Evolutionary conservation across 2,797 vertebrate species (phyloP).

Genomic region (Gobionotothen gibberifrons): DNA sequence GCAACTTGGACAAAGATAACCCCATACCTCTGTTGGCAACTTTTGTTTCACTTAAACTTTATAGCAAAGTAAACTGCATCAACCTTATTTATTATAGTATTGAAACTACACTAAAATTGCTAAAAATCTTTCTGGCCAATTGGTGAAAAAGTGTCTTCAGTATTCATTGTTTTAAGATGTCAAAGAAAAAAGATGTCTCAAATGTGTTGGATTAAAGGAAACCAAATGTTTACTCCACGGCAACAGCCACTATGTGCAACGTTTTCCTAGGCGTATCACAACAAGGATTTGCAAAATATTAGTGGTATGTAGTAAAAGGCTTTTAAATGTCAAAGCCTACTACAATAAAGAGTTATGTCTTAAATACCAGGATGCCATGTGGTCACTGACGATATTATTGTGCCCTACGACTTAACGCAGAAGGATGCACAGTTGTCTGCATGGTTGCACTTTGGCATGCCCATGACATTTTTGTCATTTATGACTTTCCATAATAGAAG

Average conservation of each 20-base stretch:
- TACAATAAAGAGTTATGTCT: conserved; percentile 24
- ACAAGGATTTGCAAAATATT: background rate
- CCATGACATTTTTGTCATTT: conserved; percentile 43
- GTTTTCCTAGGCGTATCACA: background rate
- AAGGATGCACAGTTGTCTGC: conserved; percentile 47
- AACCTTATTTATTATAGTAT: background rate
- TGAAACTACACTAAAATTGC: background rate
- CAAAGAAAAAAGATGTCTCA: background rate
- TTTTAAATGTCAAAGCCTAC: conserved; percentile 52
- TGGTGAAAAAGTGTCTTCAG: background rate
- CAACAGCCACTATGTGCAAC: background rate
- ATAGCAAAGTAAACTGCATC: background rate
- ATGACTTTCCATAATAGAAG: conserved; percentile 58
- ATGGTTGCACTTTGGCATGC: conserved; percentile 49
- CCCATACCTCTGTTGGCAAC: background rate
- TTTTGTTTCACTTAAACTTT: background rate
- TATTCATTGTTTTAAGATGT: background rate
- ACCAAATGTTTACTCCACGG: background rate
- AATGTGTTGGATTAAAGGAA: background rate
- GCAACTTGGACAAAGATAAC: background rate
- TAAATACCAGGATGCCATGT: conserved; percentile 27
- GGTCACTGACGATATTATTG: conserved; percentile 36
- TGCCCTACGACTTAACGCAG: conserved; percentile 32
- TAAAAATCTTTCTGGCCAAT: background rate
- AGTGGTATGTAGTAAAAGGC: conserved; percentile 27